Evolutionary conservation across 2,797 vertebrate genomes (phyloP).

Genomic region (Oreochromis mossambicus): DNA sequence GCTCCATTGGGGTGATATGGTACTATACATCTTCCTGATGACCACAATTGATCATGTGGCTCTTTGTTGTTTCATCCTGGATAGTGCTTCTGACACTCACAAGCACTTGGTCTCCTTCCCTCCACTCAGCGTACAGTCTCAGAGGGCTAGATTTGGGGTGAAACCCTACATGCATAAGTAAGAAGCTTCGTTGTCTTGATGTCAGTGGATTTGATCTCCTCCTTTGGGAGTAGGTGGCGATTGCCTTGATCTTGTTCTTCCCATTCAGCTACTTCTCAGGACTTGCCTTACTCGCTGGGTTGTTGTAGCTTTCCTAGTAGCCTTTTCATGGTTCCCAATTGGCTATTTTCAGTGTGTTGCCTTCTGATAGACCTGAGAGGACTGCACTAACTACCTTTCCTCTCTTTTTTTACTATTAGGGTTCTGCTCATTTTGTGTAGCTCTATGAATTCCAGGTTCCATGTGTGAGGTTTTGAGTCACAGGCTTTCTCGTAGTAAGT

Average conservation of each 20-base stretch:
- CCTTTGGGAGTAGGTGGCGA: background rate
- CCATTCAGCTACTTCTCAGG: background rate
- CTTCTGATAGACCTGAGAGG: background rate
- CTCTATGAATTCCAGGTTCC: background rate
- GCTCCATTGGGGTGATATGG: background rate
- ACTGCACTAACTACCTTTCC: background rate
- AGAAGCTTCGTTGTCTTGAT: background rate
- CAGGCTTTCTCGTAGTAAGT: background rate
- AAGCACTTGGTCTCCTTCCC: background rate
- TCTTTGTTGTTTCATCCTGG: background rate
- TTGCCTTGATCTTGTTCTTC: background rate
- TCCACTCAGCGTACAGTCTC: background rate
- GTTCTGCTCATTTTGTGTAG: background rate
- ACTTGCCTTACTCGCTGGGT: background rate
- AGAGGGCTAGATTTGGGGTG: background rate
- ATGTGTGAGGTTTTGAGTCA: background rate
- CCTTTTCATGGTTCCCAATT: background rate
- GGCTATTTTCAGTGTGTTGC: background rate
- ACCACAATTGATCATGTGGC: background rate
- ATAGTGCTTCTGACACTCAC: background rate
- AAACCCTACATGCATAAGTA: rapidly evolving
- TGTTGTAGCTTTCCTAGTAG: background rate
- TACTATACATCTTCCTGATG: background rate
- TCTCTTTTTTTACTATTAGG: background rate
- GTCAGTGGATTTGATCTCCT: background rate